A percentile compares a stretch with the other conserved stretches of the same genome.
Conservation (phyloP, 2,888 invertebrate genomes). For the Lepetodrilus schrolli region DNA sequence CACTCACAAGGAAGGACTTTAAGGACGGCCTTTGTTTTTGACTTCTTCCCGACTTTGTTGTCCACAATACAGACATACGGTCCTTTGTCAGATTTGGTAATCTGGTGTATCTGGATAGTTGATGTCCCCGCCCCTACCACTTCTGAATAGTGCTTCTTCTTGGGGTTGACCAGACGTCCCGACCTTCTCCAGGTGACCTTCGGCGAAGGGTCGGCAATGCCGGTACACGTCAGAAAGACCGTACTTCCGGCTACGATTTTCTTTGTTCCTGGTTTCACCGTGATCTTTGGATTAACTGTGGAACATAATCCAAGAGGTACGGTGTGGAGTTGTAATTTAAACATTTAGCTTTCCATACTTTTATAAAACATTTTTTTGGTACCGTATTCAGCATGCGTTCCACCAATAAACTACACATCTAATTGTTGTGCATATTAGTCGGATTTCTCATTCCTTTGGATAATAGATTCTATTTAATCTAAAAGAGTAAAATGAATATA, state of each 20-base stretch:
- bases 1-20: no score
- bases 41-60: slow-evolving; percentile 24
- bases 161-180: background rate
- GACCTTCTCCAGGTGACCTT: slow-evolving; percentile 8
- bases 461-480: no score
- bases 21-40: background rate
- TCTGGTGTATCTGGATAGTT: background rate
- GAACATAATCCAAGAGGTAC: no score
- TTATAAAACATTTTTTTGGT: no score
- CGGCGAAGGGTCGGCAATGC: slow-evolving; percentile 9
- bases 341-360: no score
- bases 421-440: no score
- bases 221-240: background rate
- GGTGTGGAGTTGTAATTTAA: no score
- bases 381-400: no score
- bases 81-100: background rate
- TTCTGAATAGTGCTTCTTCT: background rate
- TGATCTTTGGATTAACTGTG: slow-evolving; percentile 9
- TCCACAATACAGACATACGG: slow-evolving; percentile 18
- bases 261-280: background rate
- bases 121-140: background rate
- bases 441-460: no score
- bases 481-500: no score
- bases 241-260: background rate
- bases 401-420: no score